Base-by-base conservation (phyloP, 1,140 invertebrate genomes). In the Manduca sexta region DNA sequence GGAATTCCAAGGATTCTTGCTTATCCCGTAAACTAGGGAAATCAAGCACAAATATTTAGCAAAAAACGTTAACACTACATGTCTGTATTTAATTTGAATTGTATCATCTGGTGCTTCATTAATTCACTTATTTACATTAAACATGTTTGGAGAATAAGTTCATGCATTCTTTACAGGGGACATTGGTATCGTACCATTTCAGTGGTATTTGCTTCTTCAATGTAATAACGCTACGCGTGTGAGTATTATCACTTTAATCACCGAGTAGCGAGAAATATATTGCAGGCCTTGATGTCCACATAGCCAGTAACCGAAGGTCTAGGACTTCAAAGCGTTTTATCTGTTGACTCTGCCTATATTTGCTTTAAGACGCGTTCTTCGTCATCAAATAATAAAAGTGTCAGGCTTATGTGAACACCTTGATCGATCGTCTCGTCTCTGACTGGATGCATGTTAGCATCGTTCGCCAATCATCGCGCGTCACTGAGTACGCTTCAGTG, bases 21-120 rank as follows among this genome's bases (percentile, higher is more conserved):
- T 91, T 91, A 88, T 91, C 90, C 89, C 90, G 89, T 88, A 89
- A 90, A 91, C 90, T 92, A 90, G 71, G 71, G 70, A 82, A 83
- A 76, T 69, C 66, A 80, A 78, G 73, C 69, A 76, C 58, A 73
- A 49, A 56, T 64, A 60, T 70, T 73, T 69, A 72, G 67, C 69
- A 21, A 35, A 35, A n/a, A 35, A 35, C 21, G 21, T 26, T 26
- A 40, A 40, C 38, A 69, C 47, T 60, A 46, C 38, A 47, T 29
- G 34, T 57, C 53, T 54, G 43, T 52, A 46, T 56, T 42, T 45
- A 39, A 52, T 26, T 48, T 49, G 39, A 58, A 14, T 29, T 29
- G 39, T 45, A 37, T 37, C 34, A 37, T 45, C 17, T 45, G 43
- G 18, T 29, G 44, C 33, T 37, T 26, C 44, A 45, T 37, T 18